These are phyloP conservation scores for Sceloporus undulatus DNA, from an alignment of 2,113 vertebrate species.

Conservation along the genomic window DNA sequence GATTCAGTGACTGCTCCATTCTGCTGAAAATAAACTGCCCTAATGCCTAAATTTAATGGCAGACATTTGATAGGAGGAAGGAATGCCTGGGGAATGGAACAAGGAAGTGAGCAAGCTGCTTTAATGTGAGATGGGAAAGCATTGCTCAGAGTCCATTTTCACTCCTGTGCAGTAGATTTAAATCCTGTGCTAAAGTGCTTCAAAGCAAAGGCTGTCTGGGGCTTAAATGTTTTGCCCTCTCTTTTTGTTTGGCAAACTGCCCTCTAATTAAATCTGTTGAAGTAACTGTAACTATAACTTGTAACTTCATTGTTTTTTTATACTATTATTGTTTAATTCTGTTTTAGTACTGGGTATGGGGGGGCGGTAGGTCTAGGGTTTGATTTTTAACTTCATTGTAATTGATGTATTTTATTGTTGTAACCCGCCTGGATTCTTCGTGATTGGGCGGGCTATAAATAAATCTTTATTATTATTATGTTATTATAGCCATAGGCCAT, in stretches of 20 bases:
- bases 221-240: neutral
- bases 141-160: neutral
- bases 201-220: neutral
- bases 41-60: neutral
- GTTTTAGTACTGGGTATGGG: too few species aligned
- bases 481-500: too few species aligned
- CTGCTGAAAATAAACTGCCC: neutral
- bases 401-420: too few species aligned
- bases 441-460: too few species aligned
- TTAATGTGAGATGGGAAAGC: neutral
- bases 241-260: neutral
- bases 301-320: too few species aligned
- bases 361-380: too few species aligned
- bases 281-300: too few species aligned
- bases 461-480: too few species aligned
- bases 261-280: neutral
- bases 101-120: slow-evolving; percentile 22
- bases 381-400: too few species aligned
- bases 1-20: neutral
- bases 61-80: slow-evolving; percentile 26
- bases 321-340: too few species aligned
- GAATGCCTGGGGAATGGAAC: slow-evolving; percentile 11
- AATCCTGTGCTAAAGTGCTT: neutral
- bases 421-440: too few species aligned
- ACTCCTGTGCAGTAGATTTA: neutral